These are phyloP conservation scores for Syngnathus floridae DNA, from an alignment of 2,113 vertebrate genomes.

Conservation along the genomic window DNA sequence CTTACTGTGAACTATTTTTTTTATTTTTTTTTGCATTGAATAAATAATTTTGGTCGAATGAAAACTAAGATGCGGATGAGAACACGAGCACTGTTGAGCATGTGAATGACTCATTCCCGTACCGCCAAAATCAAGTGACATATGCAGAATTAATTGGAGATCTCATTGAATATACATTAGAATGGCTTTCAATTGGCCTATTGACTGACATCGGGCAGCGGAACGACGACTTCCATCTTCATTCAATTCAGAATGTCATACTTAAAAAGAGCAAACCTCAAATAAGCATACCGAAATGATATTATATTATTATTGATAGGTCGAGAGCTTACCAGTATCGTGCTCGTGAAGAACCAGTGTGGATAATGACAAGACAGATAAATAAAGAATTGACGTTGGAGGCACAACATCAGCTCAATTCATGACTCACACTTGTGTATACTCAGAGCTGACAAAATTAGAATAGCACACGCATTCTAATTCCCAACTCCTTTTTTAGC, in stretches of 20 bases:
- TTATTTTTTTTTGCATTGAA: not conserved
- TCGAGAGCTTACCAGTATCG: slow-evolving; percentile 6
- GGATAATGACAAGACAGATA: no score
- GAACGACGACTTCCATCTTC: slow-evolving; percentile 21
- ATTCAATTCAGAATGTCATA: slow-evolving; percentile 9
- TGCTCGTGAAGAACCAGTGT: not conserved
- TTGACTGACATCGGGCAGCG: slow-evolving; percentile 26
- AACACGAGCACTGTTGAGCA: no score
- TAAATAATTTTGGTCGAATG: no score
- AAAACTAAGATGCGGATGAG: no score
- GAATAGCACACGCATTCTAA: slow-evolving; percentile 26
- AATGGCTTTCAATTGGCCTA: slow-evolving; percentile 16
- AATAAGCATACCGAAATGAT: slow-evolving; percentile 14
- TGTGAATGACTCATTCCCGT: not conserved
- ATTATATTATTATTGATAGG: not conserved
- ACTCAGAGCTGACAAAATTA: slow-evolving; percentile 39
- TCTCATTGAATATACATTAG: not conserved
- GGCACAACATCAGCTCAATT: slow-evolving; percentile 36
- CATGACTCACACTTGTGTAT: slow-evolving; percentile 41
- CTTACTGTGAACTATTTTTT: not conserved
- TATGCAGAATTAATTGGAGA: not conserved
- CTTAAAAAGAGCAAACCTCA: slow-evolving; percentile 21
- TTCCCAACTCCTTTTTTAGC: slow-evolving; percentile 12
- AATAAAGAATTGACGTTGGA: slow-evolving; percentile 36
- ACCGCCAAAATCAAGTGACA: not conserved